These are phyloP conservation scores for Apocrypta bakeri DNA, from an alignment of 1,140 invertebrate species.

Conservation along the genomic window DNA sequence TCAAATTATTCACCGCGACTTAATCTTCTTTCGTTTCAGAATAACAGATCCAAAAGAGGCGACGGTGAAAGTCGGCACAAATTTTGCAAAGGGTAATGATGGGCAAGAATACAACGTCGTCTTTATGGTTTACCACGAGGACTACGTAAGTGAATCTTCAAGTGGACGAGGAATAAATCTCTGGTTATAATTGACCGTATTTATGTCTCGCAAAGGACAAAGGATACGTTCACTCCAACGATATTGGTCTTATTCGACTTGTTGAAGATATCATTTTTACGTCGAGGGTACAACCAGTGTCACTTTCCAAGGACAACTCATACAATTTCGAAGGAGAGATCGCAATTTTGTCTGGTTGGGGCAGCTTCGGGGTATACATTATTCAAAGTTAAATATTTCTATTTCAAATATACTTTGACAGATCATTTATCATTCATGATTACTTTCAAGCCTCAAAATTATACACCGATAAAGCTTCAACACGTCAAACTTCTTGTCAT, in stretches of 20 bases:
- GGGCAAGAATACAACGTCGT: neutral
- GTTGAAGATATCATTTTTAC: neutral
- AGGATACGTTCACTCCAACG: neutral
- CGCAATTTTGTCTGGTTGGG: slow-evolving; percentile 11
- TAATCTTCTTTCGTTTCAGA: neutral
- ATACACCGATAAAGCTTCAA: neutral
- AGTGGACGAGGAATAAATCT: too few relatives aligned
- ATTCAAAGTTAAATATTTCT: too few relatives aligned
- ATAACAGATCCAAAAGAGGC: neutral
- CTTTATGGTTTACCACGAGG: neutral
- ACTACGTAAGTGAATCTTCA: slow-evolving; percentile 3
- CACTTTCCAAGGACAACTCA: neutral
- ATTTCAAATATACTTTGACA: too few relatives aligned
- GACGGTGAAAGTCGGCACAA: neutral
- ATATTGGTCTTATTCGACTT: neutral
- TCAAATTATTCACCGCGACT: neutral
- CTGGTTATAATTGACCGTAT: too few relatives aligned
- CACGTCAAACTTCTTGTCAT: neutral
- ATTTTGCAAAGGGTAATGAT: neutral
- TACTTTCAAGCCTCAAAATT: neutral
- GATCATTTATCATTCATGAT: neutral
- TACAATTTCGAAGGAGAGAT: neutral
- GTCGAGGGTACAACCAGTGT: neutral
- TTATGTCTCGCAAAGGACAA: neutral
- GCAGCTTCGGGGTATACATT: neutral